Conservation (phyloP, 2,888 invertebrate species). For the Abrostola tripartita region DNA sequence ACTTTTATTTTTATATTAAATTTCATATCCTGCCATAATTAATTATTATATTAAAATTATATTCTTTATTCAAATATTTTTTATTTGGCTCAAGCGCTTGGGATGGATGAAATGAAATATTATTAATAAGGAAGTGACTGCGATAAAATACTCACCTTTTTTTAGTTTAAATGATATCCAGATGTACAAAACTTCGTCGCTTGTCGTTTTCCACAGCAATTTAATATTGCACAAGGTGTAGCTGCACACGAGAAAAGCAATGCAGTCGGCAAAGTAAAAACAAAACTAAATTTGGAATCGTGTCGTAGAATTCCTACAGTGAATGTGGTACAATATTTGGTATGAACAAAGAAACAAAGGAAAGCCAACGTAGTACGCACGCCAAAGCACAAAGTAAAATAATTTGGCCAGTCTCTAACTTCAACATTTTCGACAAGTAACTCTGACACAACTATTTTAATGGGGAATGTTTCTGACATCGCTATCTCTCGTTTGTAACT, state of each 20-base stretch:
- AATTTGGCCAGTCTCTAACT: conserved; percentile 43
- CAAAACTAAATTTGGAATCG: conserved; percentile 21
- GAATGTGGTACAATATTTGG: conserved; percentile 35
- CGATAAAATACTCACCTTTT: too few relatives aligned
- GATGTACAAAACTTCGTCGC: too few relatives aligned
- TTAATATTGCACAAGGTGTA: conserved; percentile 31
- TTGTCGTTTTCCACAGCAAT: neutral
- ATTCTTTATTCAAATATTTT: too few relatives aligned
- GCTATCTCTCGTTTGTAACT: conserved; percentile 58
- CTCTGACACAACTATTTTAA: conserved; percentile 70
- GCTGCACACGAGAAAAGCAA: conserved; percentile 19
- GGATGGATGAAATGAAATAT: too few relatives aligned
- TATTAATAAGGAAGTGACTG: too few relatives aligned
- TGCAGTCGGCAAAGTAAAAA: conserved; percentile 28
- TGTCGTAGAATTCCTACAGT: conserved; percentile 19
- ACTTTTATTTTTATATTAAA: too few relatives aligned
- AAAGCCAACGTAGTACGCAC: conserved; percentile 17
- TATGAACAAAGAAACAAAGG: conserved; percentile 42
- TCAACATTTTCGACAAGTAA: conserved; percentile 55
- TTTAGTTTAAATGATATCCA: too few relatives aligned
- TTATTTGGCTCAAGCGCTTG: too few relatives aligned
- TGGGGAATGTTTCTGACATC: conserved; percentile 68
- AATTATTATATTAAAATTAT: too few relatives aligned
- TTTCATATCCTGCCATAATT: too few relatives aligned
- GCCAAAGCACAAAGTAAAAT: conserved; percentile 45